Conservation (phyloP, 2,113 vertebrate species). For the Anoplopoma fimbria region DNA sequence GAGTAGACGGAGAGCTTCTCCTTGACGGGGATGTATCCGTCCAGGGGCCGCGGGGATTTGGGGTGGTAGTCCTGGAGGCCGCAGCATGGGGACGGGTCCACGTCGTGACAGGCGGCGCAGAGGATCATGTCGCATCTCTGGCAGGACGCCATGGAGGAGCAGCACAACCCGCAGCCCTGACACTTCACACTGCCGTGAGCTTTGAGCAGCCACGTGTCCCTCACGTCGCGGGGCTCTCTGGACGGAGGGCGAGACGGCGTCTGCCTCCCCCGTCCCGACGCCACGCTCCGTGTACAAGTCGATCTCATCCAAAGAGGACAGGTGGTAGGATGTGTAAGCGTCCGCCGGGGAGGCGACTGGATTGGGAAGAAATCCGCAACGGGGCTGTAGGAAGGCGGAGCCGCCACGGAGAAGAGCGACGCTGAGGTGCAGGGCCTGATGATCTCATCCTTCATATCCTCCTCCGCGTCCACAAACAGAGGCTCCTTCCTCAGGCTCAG, state of each 20-base stretch:
- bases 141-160: slow-evolving; percentile 88
- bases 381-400: slow-evolving; percentile 88
- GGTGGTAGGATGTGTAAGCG: slow-evolving; percentile 88
- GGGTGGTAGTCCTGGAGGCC: slow-evolving; percentile 83
- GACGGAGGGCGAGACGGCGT: slow-evolving; percentile 81
- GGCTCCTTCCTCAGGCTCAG: slow-evolving; percentile 94
- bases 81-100: slow-evolving; percentile 84
- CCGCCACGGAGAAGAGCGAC: slow-evolving; percentile 89
- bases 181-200: slow-evolving; percentile 91
- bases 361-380: slow-evolving; percentile 88
- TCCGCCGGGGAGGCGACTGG: slow-evolving; percentile 85
- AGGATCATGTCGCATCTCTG: slow-evolving; percentile 91
- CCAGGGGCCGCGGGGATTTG: slow-evolving; percentile 81
- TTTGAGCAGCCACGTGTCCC: slow-evolving; percentile 87
- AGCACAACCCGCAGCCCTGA: slow-evolving; percentile 91
- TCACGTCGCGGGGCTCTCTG: slow-evolving; percentile 83
- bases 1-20: slow-evolving; percentile 86
- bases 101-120: slow-evolving; percentile 82
- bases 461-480: slow-evolving; percentile 86
- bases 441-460: slow-evolving; percentile 93
- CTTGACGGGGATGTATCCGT: slow-evolving; percentile 84
- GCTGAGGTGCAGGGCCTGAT: slow-evolving; percentile 89
- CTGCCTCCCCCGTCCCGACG: slow-evolving; percentile 75
- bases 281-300: slow-evolving; percentile 96
- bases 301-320: slow-evolving; percentile 92